phyloP scores from a whole-genome alignment of 2,797 vertebrate species.

The Spatula clypeata region DNA sequence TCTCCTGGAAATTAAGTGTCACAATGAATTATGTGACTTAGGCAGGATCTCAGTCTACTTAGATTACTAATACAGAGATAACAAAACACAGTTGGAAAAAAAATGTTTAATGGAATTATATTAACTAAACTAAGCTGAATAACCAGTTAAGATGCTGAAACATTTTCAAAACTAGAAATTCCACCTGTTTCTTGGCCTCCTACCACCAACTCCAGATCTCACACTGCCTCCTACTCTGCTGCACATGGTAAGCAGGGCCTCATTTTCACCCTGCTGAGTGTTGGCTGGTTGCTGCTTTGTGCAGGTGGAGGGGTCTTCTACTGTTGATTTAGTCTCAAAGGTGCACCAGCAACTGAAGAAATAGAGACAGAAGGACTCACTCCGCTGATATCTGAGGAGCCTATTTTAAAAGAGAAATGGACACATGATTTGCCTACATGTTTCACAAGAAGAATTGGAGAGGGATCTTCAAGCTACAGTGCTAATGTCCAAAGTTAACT shows the following conservation, averaged over 20 bases:
- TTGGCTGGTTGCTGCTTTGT: background rate
- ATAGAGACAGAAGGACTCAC: background rate
- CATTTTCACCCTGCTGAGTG: background rate
- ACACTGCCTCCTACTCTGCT: fast-evolving
- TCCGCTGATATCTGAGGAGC: background rate
- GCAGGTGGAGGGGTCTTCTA: background rate
- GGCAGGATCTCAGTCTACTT: background rate
- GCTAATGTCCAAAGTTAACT: background rate
- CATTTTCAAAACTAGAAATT: background rate
- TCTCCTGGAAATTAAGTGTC: background rate
- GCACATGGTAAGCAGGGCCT: background rate
- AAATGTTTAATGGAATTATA: background rate
- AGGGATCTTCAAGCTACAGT: background rate
- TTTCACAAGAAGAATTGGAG: background rate
- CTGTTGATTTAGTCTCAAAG: background rate
- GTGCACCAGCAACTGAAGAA: background rate
- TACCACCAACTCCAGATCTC: background rate
- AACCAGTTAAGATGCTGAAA: background rate
- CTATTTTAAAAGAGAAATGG: background rate
- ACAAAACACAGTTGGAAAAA: background rate
- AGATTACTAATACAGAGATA: background rate
- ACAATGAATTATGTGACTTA: background rate
- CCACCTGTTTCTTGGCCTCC: background rate
- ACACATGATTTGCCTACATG: background rate
- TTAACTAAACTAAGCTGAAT: background rate